phyloP scores from a whole-genome alignment of 2,113 vertebrate genomes.

The Ammospiza nelsoni region DNA sequence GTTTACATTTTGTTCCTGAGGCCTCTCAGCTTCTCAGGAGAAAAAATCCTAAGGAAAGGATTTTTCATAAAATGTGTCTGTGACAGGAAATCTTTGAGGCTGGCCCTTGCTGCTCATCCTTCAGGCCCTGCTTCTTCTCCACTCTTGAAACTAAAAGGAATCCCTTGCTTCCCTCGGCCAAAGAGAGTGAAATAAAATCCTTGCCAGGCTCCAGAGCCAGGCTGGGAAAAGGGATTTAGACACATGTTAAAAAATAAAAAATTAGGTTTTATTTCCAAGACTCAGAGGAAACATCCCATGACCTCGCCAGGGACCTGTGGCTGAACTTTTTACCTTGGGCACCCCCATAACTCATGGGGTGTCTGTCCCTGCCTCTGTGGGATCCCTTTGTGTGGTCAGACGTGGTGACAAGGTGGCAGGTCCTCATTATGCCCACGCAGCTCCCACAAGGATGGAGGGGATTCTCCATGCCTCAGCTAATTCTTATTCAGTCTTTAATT shows the following conservation, averaged over 20 bases:
- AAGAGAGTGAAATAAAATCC: neutral
- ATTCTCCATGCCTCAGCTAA: neutral
- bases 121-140: neutral
- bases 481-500: neutral
- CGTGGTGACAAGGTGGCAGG: conserved; percentile 37
- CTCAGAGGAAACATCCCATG: neutral
- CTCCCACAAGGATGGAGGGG: neutral
- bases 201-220: neutral
- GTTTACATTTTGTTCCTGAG: too few relatives aligned
- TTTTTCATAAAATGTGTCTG: too few relatives aligned
- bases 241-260: neutral
- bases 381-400: conserved; percentile 38
- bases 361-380: conserved; percentile 49
- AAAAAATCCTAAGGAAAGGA: too few relatives aligned
- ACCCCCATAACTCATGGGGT: conserved; percentile 31
- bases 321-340: conserved; percentile 62
- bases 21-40: too few relatives aligned
- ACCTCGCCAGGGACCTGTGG: conserved; percentile 14
- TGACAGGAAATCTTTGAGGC: neutral
- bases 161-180: neutral
- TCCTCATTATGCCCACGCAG: conserved; percentile 22
- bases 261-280: neutral
- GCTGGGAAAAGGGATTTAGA: neutral
- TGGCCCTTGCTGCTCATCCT: neutral
- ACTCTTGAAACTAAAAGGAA: neutral